A percentile compares a stretch with the other conserved stretches of the same genome.
phyloP scores from a whole-genome alignment of 2,113 vertebrate species.

The Zosterops hypoxanthus region DNA sequence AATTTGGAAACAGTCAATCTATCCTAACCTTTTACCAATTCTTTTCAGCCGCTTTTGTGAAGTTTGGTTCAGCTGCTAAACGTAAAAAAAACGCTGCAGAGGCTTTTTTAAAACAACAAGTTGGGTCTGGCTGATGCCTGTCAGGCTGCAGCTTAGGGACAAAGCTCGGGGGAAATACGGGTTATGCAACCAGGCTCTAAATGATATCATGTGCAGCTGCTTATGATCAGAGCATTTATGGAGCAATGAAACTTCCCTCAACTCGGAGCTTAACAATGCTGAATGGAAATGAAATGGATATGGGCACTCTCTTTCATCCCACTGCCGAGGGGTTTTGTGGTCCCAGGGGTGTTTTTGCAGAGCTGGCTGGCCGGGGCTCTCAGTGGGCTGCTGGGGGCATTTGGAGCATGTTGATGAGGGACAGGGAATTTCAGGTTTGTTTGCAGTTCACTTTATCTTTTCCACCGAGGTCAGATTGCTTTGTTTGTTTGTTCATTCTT shows the following conservation, averaged over 20 bases:
- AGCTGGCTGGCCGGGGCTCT: not conserved
- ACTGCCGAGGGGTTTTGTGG: not conserved
- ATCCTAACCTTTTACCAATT: conserved; percentile 76
- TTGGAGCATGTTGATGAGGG: not conserved
- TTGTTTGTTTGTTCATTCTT: conserved; percentile 47
- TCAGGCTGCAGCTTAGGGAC: conserved; percentile 67
- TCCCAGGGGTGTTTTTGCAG: not conserved
- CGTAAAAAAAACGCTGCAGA: conserved; percentile 25
- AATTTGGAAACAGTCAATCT: conserved; percentile 82
- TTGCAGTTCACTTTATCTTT: conserved; percentile 54
- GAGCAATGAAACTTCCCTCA: conserved; percentile 55
- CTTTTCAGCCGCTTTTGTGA: conserved; percentile 74
- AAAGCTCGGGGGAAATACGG: conserved; percentile 51
- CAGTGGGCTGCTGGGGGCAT: not conserved
- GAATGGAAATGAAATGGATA: conserved; percentile 42
- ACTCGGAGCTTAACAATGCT: not conserved
- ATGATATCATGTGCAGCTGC: conserved; percentile 69
- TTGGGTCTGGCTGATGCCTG: conserved; percentile 70
- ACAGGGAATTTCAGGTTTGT: conserved; percentile 5
- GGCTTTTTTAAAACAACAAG: conserved; percentile 21
- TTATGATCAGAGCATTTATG: conserved; percentile 33
- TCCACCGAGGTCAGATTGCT: conserved; percentile 9
- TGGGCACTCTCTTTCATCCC: conserved; percentile 27
- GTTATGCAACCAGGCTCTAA: conserved; percentile 41
- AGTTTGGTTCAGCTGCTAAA: conserved; percentile 80